Evolutionary conservation across 2,888 invertebrate genomes (phyloP).

Genomic region (Dryobota labecula): DNA sequence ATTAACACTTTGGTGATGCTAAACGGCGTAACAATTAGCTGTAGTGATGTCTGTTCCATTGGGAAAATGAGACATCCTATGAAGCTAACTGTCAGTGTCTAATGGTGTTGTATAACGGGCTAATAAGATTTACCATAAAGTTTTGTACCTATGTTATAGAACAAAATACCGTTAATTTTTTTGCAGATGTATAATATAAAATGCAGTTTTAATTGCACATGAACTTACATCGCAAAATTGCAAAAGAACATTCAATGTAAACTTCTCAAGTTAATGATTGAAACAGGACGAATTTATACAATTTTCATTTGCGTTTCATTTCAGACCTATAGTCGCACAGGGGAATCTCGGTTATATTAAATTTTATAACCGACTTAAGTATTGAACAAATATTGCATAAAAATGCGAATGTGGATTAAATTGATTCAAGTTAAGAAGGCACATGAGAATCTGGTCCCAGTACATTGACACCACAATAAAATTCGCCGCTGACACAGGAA

Average conservation of each 20-base stretch:
- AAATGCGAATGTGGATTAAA: conserved; percentile 75
- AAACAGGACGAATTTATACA: conserved; percentile 43
- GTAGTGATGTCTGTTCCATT: conserved; percentile 51
- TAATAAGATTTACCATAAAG: conserved; percentile 45
- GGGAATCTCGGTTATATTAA: conserved; percentile 49
- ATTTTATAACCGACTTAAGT: conserved; percentile 57
- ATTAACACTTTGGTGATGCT: conserved; percentile 74
- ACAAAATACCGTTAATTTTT: conserved; percentile 38
- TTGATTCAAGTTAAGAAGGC: conserved; percentile 76
- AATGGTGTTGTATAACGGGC: conserved; percentile 44
- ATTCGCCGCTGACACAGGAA: conserved; percentile 86
- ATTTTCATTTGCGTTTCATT: conserved; percentile 48
- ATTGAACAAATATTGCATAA: conserved; percentile 65
- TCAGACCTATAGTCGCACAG: conserved; percentile 48
- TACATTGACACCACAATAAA: conserved; percentile 87
- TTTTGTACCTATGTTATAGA: conserved; percentile 26
- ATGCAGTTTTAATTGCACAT: conserved; percentile 50
- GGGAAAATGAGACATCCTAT: conserved; percentile 52
- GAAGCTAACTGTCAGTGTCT: conserved; percentile 43
- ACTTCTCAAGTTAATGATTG: conserved; percentile 47
- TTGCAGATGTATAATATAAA: conserved; percentile 42
- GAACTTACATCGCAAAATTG: conserved; percentile 21
- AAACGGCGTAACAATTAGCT: conserved; percentile 71
- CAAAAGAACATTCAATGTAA: conserved; percentile 29
- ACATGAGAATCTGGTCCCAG: conserved; percentile 77